Conservation (phyloP, 2,888 invertebrate genomes). For the Zeuzera pyrina region DNA sequence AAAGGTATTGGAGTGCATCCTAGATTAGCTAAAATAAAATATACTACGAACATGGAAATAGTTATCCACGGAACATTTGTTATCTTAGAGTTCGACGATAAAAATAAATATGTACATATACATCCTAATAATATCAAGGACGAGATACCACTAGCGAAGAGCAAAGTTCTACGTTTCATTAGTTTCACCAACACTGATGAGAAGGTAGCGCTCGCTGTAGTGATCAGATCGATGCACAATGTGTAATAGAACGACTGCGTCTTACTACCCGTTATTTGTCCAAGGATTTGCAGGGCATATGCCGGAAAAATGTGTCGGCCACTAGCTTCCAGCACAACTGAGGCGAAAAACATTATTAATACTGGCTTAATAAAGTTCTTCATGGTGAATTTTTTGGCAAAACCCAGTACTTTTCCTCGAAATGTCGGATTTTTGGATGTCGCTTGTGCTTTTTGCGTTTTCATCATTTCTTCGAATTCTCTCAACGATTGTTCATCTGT, state of each 20-base stretch:
- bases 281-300: conserved; percentile 41
- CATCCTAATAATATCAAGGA: conserved; percentile 25
- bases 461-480: conserved; percentile 31
- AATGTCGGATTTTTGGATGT: conserved; percentile 10
- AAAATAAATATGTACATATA: conserved; percentile 30
- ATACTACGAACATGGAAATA: conserved; percentile 28
- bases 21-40: conserved; percentile 39
- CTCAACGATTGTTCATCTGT: conserved; percentile 16
- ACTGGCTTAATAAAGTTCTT: conserved; percentile 40
- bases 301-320: conserved; percentile 43
- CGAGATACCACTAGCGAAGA: conserved; percentile 35
- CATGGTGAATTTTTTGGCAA: conserved; percentile 31
- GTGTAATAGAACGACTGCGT: conserved; percentile 33
- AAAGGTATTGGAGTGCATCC: conserved; percentile 46
- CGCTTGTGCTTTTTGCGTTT: conserved; percentile 26
- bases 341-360: conserved; percentile 26
- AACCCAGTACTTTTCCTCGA: conserved; percentile 10
- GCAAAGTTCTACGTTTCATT: conserved; percentile 32
- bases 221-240: conserved; percentile 35
- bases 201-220: conserved; percentile 28
- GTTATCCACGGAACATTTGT: conserved; percentile 29
- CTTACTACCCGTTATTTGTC: conserved; percentile 29
- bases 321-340: conserved; percentile 31
- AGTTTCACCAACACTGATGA: conserved; percentile 36
- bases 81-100: conserved; percentile 22